These are phyloP conservation scores for Cydia fagiglandana DNA, from an alignment of 1,140 invertebrate genomes.

Conservation along the genomic window DNA sequence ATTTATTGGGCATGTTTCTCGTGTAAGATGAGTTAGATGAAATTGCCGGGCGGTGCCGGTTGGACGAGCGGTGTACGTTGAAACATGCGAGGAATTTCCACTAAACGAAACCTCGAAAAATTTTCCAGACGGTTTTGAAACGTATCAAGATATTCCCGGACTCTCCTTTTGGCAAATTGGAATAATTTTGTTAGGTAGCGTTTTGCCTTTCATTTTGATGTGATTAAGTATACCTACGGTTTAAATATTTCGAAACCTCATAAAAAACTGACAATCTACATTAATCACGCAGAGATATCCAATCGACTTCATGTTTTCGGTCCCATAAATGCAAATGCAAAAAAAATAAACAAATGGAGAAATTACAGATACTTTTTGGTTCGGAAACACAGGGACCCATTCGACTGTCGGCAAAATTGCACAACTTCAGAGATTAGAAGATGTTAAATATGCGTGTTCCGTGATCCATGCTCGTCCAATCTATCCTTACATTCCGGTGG, in stretches of 20 bases:
- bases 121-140: neutral
- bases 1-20: constrained; percentile 66
- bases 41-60: constrained; percentile 50
- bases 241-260: neutral
- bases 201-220: neutral
- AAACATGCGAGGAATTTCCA: constrained; percentile 63
- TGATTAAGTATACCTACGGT: neutral
- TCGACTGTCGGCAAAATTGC: neutral
- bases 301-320: too few relatives aligned
- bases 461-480: constrained; percentile 28
- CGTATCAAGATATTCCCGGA: constrained; percentile 14
- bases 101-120: constrained; percentile 37
- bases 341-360: neutral
- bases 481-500: constrained; percentile 23
- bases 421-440: neutral
- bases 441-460: constrained; percentile 14
- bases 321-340: neutral
- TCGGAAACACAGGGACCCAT: neutral
- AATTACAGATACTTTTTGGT: too few relatives aligned
- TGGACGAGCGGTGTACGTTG: constrained; percentile 49
- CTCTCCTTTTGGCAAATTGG: neutral
- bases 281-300: too few relatives aligned
- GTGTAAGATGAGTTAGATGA: constrained; percentile 61
- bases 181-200: neutral
- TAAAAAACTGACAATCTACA: neutral